Evolutionary conservation across 2,113 vertebrate genomes (phyloP).

Genomic region (Etheostoma spectabile): DNA sequence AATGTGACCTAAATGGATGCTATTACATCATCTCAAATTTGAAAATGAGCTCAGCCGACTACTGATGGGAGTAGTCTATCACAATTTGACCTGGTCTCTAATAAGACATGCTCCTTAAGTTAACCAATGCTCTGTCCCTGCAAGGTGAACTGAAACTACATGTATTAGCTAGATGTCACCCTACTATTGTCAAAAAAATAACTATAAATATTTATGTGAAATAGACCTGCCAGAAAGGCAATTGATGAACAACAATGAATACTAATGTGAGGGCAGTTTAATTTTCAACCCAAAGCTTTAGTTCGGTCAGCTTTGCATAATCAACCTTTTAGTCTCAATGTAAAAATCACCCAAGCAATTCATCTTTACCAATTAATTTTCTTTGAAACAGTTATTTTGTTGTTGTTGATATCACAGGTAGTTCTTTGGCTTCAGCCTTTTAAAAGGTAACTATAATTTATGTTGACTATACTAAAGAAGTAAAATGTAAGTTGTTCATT

Average conservation of each 20-base stretch:
- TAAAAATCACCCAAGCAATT: constrained; percentile 4
- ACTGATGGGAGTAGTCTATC: neutral
- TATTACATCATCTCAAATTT: constrained; percentile 45
- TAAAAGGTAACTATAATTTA: neutral
- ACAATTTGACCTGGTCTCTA: constrained; percentile 20
- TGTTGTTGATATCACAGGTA: neutral
- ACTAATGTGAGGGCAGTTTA: neutral
- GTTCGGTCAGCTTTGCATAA: neutral
- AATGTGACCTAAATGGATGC: constrained; percentile 41
- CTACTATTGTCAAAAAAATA: neutral
- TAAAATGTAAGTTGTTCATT: neutral
- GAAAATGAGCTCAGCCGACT: constrained; percentile 32
- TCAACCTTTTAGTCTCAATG: neutral
- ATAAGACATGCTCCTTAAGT: neutral
- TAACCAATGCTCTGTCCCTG: neutral
- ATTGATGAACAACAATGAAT: neutral
- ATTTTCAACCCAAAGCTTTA: neutral
- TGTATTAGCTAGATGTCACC: neutral
- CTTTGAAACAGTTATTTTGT: neutral
- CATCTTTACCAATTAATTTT: neutral
- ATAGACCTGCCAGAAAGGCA: neutral
- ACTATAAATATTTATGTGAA: neutral
- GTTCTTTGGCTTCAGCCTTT: neutral
- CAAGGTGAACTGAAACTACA: neutral
- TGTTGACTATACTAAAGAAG: neutral